Percentiles rank a stretch among this genome's conserved stretches.
phyloP scores from a whole-genome alignment of 2,113 vertebrate genomes.

The Xiphophorus maculatus region DNA sequence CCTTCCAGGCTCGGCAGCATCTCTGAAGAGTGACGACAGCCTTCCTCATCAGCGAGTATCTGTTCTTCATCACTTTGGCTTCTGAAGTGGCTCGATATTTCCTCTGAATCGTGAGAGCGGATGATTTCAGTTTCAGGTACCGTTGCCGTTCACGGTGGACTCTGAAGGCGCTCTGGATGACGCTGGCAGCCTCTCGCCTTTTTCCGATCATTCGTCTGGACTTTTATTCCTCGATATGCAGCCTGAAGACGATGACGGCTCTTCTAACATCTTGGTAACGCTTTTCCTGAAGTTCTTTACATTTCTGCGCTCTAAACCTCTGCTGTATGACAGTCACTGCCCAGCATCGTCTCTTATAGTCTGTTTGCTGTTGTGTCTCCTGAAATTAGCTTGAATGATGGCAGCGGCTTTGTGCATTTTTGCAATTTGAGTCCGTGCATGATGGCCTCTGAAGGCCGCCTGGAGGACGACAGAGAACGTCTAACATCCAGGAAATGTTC shows the following conservation, averaged over 20 bases:
- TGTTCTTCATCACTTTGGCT: conserved; percentile 60
- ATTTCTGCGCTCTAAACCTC: too few relatives aligned
- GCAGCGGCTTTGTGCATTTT: too few relatives aligned
- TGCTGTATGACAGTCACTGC: too few relatives aligned
- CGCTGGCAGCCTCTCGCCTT: conserved; percentile 69
- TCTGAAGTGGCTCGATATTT: conserved; percentile 77
- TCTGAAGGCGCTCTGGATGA: conserved; percentile 81
- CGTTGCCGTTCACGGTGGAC: conserved; percentile 51
- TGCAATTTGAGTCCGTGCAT: conserved; percentile 21
- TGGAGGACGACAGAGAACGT: conserved; percentile 16
- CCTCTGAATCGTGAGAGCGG: conserved; percentile 77
- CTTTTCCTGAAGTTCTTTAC: too few relatives aligned
- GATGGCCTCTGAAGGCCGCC: neutral
- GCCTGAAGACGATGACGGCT: too few relatives aligned
- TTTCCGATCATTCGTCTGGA: conserved; percentile 65
- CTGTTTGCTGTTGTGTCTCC: too few relatives aligned
- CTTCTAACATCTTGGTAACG: too few relatives aligned
- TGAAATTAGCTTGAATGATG: too few relatives aligned
- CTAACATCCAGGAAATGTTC: conserved; percentile 66
- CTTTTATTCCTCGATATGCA: conserved; percentile 80
- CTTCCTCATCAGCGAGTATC: too few relatives aligned
- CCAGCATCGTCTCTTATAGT: too few relatives aligned
- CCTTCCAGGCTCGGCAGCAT: too few relatives aligned
- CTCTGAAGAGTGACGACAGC: too few relatives aligned
- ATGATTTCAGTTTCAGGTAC: conserved; percentile 70